Base-by-base conservation (phyloP, 2,888 invertebrate species). In the Drosophila diplacantha region DNA sequence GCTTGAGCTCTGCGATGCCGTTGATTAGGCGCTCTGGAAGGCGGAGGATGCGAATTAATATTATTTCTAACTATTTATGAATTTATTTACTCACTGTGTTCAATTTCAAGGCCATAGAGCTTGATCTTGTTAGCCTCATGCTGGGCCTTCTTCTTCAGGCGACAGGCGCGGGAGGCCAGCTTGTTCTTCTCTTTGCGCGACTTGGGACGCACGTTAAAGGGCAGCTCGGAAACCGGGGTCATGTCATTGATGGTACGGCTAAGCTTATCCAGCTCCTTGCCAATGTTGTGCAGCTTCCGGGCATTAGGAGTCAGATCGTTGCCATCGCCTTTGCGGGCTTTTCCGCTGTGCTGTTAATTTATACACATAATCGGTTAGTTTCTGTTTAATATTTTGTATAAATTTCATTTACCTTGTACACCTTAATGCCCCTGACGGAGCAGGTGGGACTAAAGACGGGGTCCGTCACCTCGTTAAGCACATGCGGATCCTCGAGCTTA, bases 81-180 rank as follows among this genome's bases (percentile, higher is more conserved):
- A 29, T 16, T 1, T 2, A 5, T 31, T 22, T 8, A 92, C 94
- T 93, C 90, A 96, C 97, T 95, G 88, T 98, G 98, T 89, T 99
- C 98, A 82, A 93, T 92, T 88, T 98, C 96, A 76, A 99, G 90
- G 35, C 98, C 98, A 86, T 92, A 95, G 3, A 98, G 90, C 90
- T 98, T 98, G 57, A 99, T 93, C 89, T 99, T 99, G 87, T 98
- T 98, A 3, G 99, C 98, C 89, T 99, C 99, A 87, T 99, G 98
- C 86, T 98, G 98, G 5, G 99, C 99, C 89, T 98, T 99, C 89
- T 99, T 99, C 91, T 99, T 99, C 84, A 99, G 90, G 34, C 98
- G 92, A 87, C 98, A 99, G 32, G 98, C 98, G 68, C 98, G 92
- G 0, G 98, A 98, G 11, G 99, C 98, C 56, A 98, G 90, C 89